Percentiles rank a stretch among this genome's conserved stretches.
These are phyloP conservation scores for Labeo catla DNA, from an alignment of 2,113 vertebrate genomes.

Conservation along the genomic window DNA sequence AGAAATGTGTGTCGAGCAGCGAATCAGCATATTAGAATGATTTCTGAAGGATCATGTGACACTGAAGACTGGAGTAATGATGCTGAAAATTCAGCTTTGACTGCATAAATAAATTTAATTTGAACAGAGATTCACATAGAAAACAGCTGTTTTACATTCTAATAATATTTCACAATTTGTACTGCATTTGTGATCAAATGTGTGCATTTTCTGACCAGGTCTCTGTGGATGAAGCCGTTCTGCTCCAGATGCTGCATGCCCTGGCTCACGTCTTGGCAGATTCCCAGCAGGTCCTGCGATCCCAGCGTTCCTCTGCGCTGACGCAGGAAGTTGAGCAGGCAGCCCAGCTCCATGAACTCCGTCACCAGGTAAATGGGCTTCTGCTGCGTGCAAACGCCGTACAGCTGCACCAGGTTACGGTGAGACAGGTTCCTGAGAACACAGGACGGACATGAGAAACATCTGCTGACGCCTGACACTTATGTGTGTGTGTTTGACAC, in stretches of 20 bases:
- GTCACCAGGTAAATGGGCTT: slow-evolving; percentile 82
- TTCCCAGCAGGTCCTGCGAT: slow-evolving; percentile 80
- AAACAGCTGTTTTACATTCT: too few relatives aligned
- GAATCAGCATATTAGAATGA: too few relatives aligned
- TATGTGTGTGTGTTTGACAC: slow-evolving; percentile 51
- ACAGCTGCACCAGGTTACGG: slow-evolving; percentile 85
- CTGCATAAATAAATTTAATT: too few relatives aligned
- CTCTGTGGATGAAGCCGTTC: slow-evolving; percentile 82
- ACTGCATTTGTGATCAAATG: background rate
- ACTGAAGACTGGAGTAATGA: too few relatives aligned
- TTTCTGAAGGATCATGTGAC: too few relatives aligned
- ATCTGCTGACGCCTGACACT: too few relatives aligned
- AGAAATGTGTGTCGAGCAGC: too few relatives aligned
- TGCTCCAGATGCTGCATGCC: slow-evolving; percentile 87
- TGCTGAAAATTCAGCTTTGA: too few relatives aligned
- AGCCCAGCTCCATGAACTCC: slow-evolving; percentile 88
- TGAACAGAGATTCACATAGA: too few relatives aligned
- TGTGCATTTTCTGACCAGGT: slow-evolving; percentile 76
- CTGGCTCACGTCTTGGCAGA: slow-evolving; percentile 85
- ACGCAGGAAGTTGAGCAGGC: slow-evolving; percentile 80
- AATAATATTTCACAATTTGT: too few relatives aligned
- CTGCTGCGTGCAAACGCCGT: slow-evolving; percentile 81
- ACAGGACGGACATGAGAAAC: background rate
- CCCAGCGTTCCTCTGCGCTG: slow-evolving; percentile 62
- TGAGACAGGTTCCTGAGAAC: slow-evolving; percentile 82